Evolutionary conservation across 2,113 vertebrate species (phyloP).

Genomic region (Pollachius pollachius): DNA sequence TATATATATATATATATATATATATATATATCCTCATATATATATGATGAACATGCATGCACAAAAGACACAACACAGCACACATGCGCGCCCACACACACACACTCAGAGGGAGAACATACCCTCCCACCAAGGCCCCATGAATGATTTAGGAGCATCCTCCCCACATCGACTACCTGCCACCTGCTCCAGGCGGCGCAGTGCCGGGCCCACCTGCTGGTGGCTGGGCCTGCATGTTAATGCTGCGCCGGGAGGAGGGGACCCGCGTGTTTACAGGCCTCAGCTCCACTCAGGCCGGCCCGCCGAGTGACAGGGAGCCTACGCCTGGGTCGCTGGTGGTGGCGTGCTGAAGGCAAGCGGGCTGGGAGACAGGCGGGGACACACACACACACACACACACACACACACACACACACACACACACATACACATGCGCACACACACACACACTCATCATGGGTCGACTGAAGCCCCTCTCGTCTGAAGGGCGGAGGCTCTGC

Average conservation of each 20-base stretch:
- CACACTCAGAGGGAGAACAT: conserved; percentile 11
- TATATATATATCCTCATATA: conserved; percentile 9
- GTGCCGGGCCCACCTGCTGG: conserved; percentile 66
- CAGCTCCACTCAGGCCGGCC: conserved; percentile 29
- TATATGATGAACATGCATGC: not conserved
- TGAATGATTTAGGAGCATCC: conserved; percentile 74
- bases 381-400: too few species aligned
- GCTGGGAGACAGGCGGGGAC: too few species aligned
- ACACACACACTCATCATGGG: too few species aligned
- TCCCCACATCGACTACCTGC: conserved; percentile 71
- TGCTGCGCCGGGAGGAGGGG: not conserved
- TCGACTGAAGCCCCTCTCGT: too few species aligned
- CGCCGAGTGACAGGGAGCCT: conserved; percentile 49
- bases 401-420: not conserved
- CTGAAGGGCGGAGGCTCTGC: too few species aligned
- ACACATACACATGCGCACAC: too few species aligned
- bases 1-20: not conserved
- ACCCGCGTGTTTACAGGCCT: too few species aligned
- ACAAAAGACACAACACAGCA: not conserved
- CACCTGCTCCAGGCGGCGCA: conserved; percentile 67
- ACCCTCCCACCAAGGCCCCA: conserved; percentile 50
- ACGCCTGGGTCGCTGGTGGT: conserved; percentile 10
- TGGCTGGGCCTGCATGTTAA: conserved; percentile 72
- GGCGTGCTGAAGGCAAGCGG: too few species aligned
- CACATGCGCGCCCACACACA: conserved; percentile 17